These are phyloP conservation scores for Stichodactyla helianthus DNA, from an alignment of 64 coral and sea anemone species.

Conservation along the genomic window DNA sequence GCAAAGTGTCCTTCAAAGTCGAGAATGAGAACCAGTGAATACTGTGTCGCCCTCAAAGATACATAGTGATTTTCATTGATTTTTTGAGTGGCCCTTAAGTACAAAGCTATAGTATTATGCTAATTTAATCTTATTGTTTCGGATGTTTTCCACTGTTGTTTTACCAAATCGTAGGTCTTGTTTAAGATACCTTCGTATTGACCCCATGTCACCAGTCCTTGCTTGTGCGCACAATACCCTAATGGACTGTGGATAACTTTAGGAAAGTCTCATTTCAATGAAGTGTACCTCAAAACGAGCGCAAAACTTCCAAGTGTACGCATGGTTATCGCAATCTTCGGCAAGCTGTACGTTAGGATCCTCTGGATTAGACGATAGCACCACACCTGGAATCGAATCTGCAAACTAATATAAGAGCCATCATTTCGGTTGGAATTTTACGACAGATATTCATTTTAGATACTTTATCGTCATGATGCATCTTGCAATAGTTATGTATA, in stretches of 20 bases:
- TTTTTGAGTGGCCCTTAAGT: no score
- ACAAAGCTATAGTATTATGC: no score
- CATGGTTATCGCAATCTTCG: conserved; percentile 6
- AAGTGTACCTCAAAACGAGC: conserved; percentile 14
- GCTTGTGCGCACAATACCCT: neutral
- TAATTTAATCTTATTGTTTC: no score
- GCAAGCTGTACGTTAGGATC: conserved; percentile 29
- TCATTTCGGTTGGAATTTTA: neutral
- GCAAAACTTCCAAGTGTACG: conserved; percentile 35
- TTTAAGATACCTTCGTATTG: no score
- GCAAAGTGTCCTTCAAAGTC: no score
- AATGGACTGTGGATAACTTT: neutral
- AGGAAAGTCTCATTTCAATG: neutral
- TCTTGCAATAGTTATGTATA: no score
- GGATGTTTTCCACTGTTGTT: no score
- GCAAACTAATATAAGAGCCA: neutral
- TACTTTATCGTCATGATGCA: neutral
- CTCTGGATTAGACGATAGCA: neutral
- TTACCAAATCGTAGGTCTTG: no score
- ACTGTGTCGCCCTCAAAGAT: no score
- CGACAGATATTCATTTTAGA: neutral
- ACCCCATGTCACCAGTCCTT: no score
- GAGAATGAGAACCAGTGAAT: no score
- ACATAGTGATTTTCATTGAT: no score
- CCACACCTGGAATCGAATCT: conserved; percentile 21